These are phyloP conservation scores for Cryptosula pallasiana DNA, from an alignment of 2,888 invertebrate genomes.

Conservation along the genomic window DNA sequence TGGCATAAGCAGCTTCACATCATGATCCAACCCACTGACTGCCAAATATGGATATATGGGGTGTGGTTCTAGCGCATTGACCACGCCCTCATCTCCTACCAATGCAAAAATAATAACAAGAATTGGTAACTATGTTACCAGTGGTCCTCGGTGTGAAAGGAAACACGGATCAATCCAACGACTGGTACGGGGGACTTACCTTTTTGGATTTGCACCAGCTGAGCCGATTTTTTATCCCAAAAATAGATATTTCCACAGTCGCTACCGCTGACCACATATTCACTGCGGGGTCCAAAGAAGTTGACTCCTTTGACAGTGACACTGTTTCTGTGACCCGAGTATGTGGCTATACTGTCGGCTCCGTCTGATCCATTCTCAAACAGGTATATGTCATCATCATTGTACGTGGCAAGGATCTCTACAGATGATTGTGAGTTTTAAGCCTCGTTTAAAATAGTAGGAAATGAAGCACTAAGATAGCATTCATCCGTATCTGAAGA, in stretches of 20 bases:
- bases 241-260: constrained; percentile 81
- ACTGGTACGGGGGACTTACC: constrained; percentile 56
- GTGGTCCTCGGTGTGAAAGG: no score
- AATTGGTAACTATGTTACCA: no score
- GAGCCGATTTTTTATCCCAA: constrained; percentile 83
- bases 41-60: constrained; percentile 80
- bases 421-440: no score
- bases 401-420: constrained; percentile 87
- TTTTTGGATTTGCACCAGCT: constrained; percentile 80
- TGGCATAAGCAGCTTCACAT: constrained; percentile 89
- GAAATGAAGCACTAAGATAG: no score
- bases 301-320: constrained; percentile 80
- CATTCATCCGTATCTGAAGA: no score
- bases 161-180: neutral
- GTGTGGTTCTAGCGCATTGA: constrained; percentile 87
- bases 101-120: no score
- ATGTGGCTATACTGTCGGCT: constrained; percentile 58
- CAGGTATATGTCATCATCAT: constrained; percentile 85
- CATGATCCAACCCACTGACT: constrained; percentile 83
- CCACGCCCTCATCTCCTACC: constrained; percentile 62
- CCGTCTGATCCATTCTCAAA: constrained; percentile 65
- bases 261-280: constrained; percentile 86
- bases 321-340: constrained; percentile 63
- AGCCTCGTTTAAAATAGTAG: no score
- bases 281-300: constrained; percentile 85